Conservation (phyloP, 2,888 invertebrate genomes). For the Oligia fasciuncula region DNA sequence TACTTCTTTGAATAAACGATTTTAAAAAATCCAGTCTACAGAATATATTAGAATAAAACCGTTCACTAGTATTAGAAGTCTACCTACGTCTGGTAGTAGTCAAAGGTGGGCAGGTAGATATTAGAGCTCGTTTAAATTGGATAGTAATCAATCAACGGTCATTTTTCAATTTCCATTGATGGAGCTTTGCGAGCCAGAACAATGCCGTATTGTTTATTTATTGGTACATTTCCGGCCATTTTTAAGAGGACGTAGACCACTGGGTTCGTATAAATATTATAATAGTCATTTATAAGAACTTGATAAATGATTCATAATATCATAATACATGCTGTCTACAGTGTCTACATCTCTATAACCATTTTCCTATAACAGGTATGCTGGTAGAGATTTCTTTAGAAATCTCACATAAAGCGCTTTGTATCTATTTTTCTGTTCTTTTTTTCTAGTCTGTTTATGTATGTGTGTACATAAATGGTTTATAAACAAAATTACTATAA, state of each 20-base stretch:
- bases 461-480: no score
- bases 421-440: no score
- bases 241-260: not conserved
- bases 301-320: not conserved
- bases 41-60: not conserved
- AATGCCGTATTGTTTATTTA: conserved; percentile 47
- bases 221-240: conserved; percentile 31
- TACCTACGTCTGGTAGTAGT: not conserved
- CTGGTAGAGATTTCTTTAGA: no score
- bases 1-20: not conserved
- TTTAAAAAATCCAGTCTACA: not conserved
- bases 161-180: conserved; percentile 58
- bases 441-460: no score
- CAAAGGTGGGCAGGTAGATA: conserved; percentile 13
- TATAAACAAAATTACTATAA: not conserved
- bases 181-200: conserved; percentile 42
- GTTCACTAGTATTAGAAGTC: not conserved
- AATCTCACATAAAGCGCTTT: no score
- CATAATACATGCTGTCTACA: no score
- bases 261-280: conserved; percentile 2
- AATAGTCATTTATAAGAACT: conserved; percentile 2
- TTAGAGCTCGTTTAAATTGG: conserved; percentile 48
- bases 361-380: no score
- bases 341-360: no score
- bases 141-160: conserved; percentile 54